Evolutionary conservation across 2,888 invertebrate species (phyloP).

Genomic region (Spisula solida): DNA sequence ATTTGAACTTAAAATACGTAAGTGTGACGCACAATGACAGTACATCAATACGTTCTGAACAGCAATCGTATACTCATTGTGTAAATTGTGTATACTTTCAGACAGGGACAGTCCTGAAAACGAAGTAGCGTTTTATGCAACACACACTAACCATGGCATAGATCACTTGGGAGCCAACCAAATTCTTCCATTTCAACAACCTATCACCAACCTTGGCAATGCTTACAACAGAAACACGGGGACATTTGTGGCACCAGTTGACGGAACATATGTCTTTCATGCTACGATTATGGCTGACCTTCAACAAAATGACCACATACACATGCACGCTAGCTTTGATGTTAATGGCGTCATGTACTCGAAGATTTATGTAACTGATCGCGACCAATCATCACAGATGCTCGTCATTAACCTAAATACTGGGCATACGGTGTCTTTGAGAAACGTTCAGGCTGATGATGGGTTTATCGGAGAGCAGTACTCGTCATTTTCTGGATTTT

Average conservation of each 20-base stretch:
- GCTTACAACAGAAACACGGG: not conserved
- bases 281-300: not conserved
- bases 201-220: not conserved
- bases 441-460: not conserved
- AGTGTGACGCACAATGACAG: no score
- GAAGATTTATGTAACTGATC: not conserved
- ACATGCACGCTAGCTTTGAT: conserved; percentile 17
- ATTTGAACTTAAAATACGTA: no score
- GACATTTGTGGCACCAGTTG: not conserved
- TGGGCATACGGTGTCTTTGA: not conserved
- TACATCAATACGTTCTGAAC: no score
- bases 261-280: not conserved
- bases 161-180: not conserved
- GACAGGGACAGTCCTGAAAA: not conserved
- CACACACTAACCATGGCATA: not conserved
- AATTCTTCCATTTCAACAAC: not conserved
- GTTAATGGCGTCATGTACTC: not conserved
- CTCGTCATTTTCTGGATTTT: no score
- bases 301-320: not conserved
- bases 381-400: conserved; percentile 23
- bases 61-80: no score
- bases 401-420: not conserved
- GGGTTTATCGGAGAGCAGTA: not conserved
- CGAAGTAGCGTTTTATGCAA: conserved; percentile 19
- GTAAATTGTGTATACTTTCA: no score